These are phyloP conservation scores for Automeris io DNA, from an alignment of 2,888 invertebrate genomes.

Conservation along the genomic window DNA sequence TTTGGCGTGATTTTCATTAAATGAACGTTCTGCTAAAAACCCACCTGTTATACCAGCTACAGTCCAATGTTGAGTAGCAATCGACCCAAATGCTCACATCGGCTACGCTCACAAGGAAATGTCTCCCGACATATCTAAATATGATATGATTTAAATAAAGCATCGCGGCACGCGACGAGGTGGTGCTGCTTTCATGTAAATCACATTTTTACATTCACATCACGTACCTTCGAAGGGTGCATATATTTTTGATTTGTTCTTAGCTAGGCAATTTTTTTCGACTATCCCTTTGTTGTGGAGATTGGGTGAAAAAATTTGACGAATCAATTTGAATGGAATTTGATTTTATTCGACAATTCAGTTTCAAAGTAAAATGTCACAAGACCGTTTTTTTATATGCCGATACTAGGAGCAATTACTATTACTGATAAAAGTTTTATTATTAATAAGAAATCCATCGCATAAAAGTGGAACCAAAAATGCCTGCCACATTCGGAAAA, in stretches of 20 bases:
- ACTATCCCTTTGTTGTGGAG: constrained; percentile 7
- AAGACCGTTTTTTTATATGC: too few relatives aligned
- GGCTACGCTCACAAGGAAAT: constrained; percentile 39
- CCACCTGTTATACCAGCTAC: neutral
- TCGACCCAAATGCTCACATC: neutral
- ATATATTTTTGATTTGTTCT: constrained; percentile 77
- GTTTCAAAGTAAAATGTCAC: too few relatives aligned
- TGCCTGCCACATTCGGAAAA: too few relatives aligned
- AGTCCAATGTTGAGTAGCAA: too few relatives aligned
- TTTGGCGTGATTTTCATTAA: too few relatives aligned
- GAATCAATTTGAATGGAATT: neutral
- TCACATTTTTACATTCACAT: constrained; percentile 55
- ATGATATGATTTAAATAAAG: constrained; percentile 75
- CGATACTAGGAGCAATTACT: too few relatives aligned
- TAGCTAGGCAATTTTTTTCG: constrained; percentile 63
- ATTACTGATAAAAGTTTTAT: too few relatives aligned
- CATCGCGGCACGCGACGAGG: constrained; percentile 68
- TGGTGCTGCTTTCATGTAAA: constrained; percentile 63
- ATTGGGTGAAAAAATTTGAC: too few relatives aligned
- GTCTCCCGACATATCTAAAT: constrained; percentile 67
- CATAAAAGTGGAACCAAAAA: too few relatives aligned
- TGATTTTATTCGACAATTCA: too few relatives aligned
- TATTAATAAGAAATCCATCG: too few relatives aligned
- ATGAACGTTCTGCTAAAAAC: too few relatives aligned
- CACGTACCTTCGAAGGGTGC: constrained; percentile 72